Percentiles rank a stretch among this genome's conserved stretches.
phyloP scores from a whole-genome alignment of 2,113 vertebrate species.

The Lanius collurio region DNA sequence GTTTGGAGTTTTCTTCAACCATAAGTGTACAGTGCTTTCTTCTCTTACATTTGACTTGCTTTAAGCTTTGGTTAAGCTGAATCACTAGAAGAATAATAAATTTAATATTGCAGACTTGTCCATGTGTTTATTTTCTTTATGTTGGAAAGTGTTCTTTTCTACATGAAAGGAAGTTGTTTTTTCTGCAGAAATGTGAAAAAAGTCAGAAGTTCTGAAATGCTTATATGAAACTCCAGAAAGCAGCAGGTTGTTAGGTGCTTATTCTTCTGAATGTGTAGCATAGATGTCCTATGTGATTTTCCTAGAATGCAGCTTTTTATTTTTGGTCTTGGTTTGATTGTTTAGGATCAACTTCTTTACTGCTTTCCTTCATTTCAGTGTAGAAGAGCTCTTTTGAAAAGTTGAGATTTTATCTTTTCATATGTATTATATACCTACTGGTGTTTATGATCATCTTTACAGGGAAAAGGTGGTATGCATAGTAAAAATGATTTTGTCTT shows the following conservation, averaged over 20 bases:
- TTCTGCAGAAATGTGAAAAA: neutral
- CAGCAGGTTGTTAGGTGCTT: neutral
- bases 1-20: neutral
- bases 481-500: neutral
- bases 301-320: neutral
- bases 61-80: neutral
- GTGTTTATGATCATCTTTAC: neutral
- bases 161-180: neutral
- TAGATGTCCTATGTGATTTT: neutral
- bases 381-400: neutral
- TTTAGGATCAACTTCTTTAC: neutral
- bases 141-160: neutral
- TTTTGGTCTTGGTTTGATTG: neutral
- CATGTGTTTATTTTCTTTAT: neutral
- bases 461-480: neutral
- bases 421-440: neutral
- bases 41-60: neutral
- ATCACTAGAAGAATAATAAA: neutral
- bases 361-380: neutral
- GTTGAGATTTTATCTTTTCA: neutral
- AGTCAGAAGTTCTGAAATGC: neutral
- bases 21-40: neutral
- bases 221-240: neutral
- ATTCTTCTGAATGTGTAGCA: neutral
- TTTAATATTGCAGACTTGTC: neutral